Evolutionary conservation across 2,888 invertebrate species (phyloP).

Genomic region (Phengaris alcon): DNA sequence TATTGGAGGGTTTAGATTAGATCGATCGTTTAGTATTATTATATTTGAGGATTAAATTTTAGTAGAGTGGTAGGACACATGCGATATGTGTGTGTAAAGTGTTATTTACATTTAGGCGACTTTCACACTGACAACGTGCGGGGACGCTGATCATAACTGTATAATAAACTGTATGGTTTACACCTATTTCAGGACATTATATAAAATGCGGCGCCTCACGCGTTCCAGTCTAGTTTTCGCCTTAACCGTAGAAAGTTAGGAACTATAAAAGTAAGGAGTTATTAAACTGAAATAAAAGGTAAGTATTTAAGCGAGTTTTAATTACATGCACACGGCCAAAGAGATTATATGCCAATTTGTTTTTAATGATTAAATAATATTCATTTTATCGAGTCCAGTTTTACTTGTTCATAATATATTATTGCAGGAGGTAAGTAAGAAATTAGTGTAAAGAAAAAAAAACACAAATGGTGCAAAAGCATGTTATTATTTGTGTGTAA

Average conservation of each 20-base stretch:
- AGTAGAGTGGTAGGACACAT: conserved; percentile 18
- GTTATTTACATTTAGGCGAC: background rate
- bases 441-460: too few species aligned
- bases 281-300: background rate
- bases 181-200: too few species aligned
- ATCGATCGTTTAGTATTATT: background rate
- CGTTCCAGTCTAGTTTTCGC: too few species aligned
- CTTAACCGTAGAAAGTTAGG: too few species aligned
- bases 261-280: background rate
- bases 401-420: too few species aligned
- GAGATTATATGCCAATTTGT: background rate
- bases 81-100: conserved; percentile 13
- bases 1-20: conserved; percentile 32
- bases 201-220: too few species aligned
- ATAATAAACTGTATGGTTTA: too few species aligned
- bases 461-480: too few species aligned
- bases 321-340: background rate
- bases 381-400: too few species aligned
- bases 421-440: too few species aligned
- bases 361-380: background rate
- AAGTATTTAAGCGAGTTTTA: background rate
- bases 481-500: too few species aligned
- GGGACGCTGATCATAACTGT: too few species aligned
- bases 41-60: background rate
- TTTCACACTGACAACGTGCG: background rate